These are phyloP conservation scores for Hycleus cichorii DNA, from an alignment of 1,140 invertebrate genomes.

Conservation along the genomic window DNA sequence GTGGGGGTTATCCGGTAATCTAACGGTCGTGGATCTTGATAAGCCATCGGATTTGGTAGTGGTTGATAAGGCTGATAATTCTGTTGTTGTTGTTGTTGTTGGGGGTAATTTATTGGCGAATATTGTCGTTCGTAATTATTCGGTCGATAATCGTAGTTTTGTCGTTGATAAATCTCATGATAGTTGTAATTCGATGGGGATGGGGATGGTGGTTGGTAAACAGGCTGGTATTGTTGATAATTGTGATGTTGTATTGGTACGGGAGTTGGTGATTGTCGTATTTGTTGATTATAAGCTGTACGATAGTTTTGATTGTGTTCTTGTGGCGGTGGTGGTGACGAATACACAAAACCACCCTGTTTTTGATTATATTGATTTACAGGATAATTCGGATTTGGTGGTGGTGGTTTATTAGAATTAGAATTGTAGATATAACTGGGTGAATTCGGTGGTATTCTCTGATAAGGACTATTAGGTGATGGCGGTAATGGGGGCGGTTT, in stretches of 20 bases:
- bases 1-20: not conserved
- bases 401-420: conserved; percentile 20
- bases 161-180: conserved; percentile 3
- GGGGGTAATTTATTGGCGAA: not conserved
- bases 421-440: not conserved
- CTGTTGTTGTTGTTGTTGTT: not conserved
- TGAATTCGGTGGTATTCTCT: not conserved
- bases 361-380: not conserved
- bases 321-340: not conserved
- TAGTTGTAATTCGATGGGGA: conserved; percentile 24
- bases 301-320: conserved; percentile 2
- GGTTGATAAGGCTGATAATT: conserved; percentile 17
- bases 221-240: conserved; percentile 8
- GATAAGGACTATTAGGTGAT: not conserved
- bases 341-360: not conserved
- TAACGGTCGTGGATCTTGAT: not conserved
- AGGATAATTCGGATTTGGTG: conserved; percentile 12
- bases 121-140: not conserved
- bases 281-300: not conserved
- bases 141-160: not conserved
- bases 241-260: not conserved
- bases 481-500: too few species aligned
- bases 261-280: conserved; percentile 1
- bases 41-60: conserved; percentile 6
- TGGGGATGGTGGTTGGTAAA: conserved; percentile 34